Base-by-base conservation (phyloP, 2,113 vertebrate species). In the Tragelaphus buxtoni region DNA sequence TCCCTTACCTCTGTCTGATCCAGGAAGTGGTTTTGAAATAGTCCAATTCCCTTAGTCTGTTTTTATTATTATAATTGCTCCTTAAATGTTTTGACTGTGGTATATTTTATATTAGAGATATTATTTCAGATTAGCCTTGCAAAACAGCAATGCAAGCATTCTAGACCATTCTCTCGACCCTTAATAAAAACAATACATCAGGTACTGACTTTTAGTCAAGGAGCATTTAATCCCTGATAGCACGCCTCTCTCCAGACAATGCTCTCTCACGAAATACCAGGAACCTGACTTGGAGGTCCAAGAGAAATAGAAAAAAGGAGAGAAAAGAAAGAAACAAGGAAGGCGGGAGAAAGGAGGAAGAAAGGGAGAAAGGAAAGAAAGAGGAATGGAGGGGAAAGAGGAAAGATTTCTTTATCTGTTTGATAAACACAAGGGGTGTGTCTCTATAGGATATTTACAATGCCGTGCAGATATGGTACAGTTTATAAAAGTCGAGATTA, bases 141-240 rank as follows among this genome's bases (percentile, higher is more conserved):
- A 92, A 49, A 76, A 90, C 65, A 93, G 28, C 96, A 96, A 85
- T 69, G 77, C n/a, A 56, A 88, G 65, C 69, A 47, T 12, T 14
- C 55, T 24, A 79, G 88, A 51, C 74, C 55, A 16, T 90, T 88
- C 80, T 97, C 81, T 39, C 14, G 26, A 95, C 90, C 82, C 96
- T 96, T 96, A 97, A 97, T 97, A 81, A 97, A 96, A 98, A 96
- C 95, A 97, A 92, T 96, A 65, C 45, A 93, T 94, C 94, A 97
- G 97, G 47, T 14, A n/a, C 18, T 22, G 55, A 91, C 95, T 95
- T 85, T 69, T 47, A 79, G 63, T 80, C 90, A 96, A 96, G 88
- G 72, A 47, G 39, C 18, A 24, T 49, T 74, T 51, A 77, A 49
- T 81, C 86, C 91, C 92, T 1, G 0, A 42, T 20, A 56, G 65